Evolutionary conservation across 1,140 invertebrate species (phyloP).

Genomic region (Platorchestia sp.): DNA sequence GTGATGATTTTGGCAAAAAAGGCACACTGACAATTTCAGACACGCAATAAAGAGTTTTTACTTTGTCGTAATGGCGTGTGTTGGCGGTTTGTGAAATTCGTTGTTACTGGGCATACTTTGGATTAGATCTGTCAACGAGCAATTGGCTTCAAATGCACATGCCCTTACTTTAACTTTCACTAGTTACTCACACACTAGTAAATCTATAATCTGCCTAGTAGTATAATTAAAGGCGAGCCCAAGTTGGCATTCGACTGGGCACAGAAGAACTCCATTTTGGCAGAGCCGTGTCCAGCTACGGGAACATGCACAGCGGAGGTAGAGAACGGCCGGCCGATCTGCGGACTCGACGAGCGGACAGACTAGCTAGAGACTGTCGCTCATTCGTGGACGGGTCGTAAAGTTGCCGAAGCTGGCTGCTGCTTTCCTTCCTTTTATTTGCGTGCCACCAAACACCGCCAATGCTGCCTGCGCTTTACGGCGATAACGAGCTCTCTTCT

Average conservation of each 20-base stretch:
- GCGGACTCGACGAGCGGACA: not conserved
- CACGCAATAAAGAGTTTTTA: no score
- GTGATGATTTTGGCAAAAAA: no score
- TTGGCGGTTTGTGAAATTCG: no score
- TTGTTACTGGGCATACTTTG: not conserved
- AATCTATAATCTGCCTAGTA: not conserved
- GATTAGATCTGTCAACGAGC: not conserved
- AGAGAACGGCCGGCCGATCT: not conserved
- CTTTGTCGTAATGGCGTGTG: no score
- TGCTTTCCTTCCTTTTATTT: conserved; percentile 49
- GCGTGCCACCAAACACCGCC: conserved; percentile 34
- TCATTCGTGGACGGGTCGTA: conserved; percentile 50
- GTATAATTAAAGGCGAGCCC: not conserved
- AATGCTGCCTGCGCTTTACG: conserved; percentile 19
- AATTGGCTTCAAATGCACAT: not conserved
- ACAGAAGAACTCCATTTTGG: not conserved
- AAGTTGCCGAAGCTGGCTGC: conserved; percentile 7
- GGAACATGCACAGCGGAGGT: not conserved
- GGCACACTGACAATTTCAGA: no score
- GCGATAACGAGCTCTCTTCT: conserved; percentile 27
- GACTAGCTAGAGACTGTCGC: not conserved
- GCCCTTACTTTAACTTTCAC: not conserved
- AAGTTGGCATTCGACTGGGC: not conserved
- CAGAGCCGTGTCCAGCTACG: not conserved
- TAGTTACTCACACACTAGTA: not conserved